Percentiles rank a stretch among this genome's conserved stretches.
Evolutionary conservation across 1,140 invertebrate species (phyloP).

Genomic region (Paraescarpia echinospica): DNA sequence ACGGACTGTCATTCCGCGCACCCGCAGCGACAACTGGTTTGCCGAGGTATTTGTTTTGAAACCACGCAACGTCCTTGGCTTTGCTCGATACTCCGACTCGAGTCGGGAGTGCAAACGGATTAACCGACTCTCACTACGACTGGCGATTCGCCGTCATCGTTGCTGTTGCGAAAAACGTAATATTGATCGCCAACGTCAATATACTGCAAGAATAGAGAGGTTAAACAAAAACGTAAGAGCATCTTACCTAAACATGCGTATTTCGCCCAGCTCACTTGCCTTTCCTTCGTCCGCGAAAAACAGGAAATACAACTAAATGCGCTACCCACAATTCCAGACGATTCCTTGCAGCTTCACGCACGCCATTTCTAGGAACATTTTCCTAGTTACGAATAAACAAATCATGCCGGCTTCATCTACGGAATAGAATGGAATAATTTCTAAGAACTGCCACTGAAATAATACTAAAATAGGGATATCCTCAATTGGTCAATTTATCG

Average conservation of each 20-base stretch:
- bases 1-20: neutral
- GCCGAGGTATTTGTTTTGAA: neutral
- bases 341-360: neutral
- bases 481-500: neutral
- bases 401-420: neutral
- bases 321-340: neutral
- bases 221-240: neutral
- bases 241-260: neutral
- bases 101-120: neutral
- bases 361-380: neutral
- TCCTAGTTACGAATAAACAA: neutral
- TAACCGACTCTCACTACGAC: neutral
- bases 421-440: neutral
- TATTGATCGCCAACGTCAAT: neutral
- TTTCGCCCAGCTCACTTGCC: neutral
- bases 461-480: neutral
- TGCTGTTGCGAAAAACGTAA: neutral
- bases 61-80: constrained; percentile 3
- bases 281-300: neutral
- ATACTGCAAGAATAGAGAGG: neutral
- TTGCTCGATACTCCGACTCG: neutral
- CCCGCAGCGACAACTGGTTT: neutral
- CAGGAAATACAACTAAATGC: neutral
- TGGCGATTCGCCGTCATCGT: neutral
- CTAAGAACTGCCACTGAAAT: neutral